A percentile compares a stretch with the other conserved stretches of the same genome.
Conservation (phyloP, 2,888 invertebrate species). For the Coleophora flavipennella region DNA sequence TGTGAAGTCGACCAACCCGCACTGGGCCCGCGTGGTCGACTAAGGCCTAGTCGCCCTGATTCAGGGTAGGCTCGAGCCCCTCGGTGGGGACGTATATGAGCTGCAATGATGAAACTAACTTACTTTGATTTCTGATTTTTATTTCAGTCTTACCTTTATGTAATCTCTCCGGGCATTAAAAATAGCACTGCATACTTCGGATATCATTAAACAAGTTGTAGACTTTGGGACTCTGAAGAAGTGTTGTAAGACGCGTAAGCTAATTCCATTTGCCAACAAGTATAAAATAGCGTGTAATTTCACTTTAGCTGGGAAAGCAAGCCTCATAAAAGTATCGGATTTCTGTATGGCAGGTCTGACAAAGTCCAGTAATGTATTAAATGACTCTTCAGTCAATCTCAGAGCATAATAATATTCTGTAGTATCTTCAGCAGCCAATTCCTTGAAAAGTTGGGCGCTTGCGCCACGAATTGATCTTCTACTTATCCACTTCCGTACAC, state of each 20-base stretch:
- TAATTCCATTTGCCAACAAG: conserved; percentile 6
- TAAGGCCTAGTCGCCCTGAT: too few species aligned
- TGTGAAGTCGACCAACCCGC: too few species aligned
- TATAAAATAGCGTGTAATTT: conserved; percentile 8
- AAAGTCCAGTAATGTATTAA: conserved; percentile 8
- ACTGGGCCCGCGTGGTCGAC: too few species aligned
- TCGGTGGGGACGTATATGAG: too few species aligned
- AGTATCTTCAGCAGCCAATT: conserved; percentile 14
- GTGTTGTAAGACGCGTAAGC: conserved; percentile 5
- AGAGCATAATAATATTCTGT: conserved; percentile 14
- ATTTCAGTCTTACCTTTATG: conserved; percentile 12
- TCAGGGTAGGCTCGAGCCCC: too few species aligned
- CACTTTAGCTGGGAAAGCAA: conserved; percentile 7
- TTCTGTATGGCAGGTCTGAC: conserved; percentile 1
- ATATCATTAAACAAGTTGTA: conserved; percentile 7
- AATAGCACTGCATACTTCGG: conserved; percentile 9
- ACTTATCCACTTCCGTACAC: conserved; percentile 9
- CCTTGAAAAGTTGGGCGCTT: conserved; percentile 8
- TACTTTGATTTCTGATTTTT: too few species aligned
- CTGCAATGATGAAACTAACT: too few species aligned
- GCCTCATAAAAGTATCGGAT: too few species aligned
- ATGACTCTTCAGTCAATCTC: conserved; percentile 13
- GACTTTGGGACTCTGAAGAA: conserved; percentile 9
- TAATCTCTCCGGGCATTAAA: conserved; percentile 7
- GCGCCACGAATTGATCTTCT: conserved; percentile 8